Evolutionary conservation across 2,888 invertebrate genomes (phyloP).

Genomic region (Flabesymbios commensalis): DNA sequence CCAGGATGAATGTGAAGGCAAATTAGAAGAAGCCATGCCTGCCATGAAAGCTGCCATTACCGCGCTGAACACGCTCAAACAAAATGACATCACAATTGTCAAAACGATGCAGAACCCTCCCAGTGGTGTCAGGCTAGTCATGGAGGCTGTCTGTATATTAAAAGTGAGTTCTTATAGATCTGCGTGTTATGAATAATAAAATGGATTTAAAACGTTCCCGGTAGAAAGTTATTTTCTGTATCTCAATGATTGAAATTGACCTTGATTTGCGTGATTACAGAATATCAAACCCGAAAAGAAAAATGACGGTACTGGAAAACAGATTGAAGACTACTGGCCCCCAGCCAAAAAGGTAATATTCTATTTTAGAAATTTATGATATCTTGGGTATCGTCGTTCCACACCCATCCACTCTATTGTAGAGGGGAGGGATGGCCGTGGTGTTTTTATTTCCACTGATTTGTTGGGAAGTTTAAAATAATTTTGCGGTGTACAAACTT

Average conservation of each 20-base stretch:
- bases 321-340: conserved; percentile 58
- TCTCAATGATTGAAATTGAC: too few relatives aligned
- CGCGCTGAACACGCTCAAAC: conserved; percentile 59
- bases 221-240: too few relatives aligned
- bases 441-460: neutral
- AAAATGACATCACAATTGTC: conserved; percentile 60
- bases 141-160: conserved; percentile 61
- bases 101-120: conserved; percentile 59
- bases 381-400: neutral
- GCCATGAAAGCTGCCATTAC: conserved; percentile 58
- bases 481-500: too few relatives aligned
- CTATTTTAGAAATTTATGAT: neutral
- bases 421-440: too few relatives aligned
- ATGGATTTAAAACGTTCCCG: too few relatives aligned
- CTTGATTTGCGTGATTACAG: too few relatives aligned
- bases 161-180: conserved; percentile 46
- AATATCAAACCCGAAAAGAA: conserved; percentile 57
- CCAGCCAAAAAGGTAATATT: conserved; percentile 54
- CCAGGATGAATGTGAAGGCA: conserved; percentile 61
- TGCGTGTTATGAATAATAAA: too few relatives aligned
- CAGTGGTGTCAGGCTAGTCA: conserved; percentile 56
- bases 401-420: too few relatives aligned
- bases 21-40: conserved; percentile 58
- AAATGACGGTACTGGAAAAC: conserved; percentile 50
- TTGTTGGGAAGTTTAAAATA: neutral